Evolutionary conservation across 2,797 vertebrate genomes (phyloP).

Genomic region (Holocentrus rufus): DNA sequence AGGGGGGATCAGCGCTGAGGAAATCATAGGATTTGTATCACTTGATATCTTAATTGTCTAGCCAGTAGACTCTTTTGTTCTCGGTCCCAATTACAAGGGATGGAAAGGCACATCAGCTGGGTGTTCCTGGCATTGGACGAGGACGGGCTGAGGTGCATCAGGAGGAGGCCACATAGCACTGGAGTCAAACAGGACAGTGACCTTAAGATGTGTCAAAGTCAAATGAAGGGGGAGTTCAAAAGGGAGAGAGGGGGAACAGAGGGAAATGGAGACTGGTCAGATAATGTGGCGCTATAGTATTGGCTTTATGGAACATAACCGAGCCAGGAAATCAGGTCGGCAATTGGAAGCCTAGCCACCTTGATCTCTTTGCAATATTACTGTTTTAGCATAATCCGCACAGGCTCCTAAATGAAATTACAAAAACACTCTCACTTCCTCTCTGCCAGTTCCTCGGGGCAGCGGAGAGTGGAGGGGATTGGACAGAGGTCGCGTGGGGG

Average conservation of each 20-base stretch:
- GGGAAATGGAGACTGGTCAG: not conserved
- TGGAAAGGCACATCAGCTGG: conserved; percentile 12
- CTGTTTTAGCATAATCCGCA: conserved; percentile 54
- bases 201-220: not conserved
- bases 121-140: conserved; percentile 19
- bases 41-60: conserved; percentile 58
- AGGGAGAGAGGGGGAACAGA: not conserved
- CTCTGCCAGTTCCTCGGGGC: conserved; percentile 43
- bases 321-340: conserved; percentile 32
- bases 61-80: conserved; percentile 45
- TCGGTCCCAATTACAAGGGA: conserved; percentile 36
- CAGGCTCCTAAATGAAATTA: conserved; percentile 45
- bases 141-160: conserved; percentile 14
- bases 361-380: conserved; percentile 53
- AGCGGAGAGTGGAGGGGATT: conserved; percentile 43
- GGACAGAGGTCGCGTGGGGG: conserved; percentile 21
- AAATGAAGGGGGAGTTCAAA: not conserved
- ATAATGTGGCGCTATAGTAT: conserved; percentile 4
- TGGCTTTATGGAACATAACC: conserved; percentile 28
- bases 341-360: conserved; percentile 22
- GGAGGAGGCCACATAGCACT: not conserved
- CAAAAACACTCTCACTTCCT: conserved; percentile 39
- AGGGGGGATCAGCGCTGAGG: conserved; percentile 39
- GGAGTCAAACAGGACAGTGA: not conserved
- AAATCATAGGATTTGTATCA: conserved; percentile 47